Evolutionary conservation across 2,888 invertebrate species (phyloP), one percentile per base, ranked within the genome.

Genomic region (Dryomyza anilis): DNA sequence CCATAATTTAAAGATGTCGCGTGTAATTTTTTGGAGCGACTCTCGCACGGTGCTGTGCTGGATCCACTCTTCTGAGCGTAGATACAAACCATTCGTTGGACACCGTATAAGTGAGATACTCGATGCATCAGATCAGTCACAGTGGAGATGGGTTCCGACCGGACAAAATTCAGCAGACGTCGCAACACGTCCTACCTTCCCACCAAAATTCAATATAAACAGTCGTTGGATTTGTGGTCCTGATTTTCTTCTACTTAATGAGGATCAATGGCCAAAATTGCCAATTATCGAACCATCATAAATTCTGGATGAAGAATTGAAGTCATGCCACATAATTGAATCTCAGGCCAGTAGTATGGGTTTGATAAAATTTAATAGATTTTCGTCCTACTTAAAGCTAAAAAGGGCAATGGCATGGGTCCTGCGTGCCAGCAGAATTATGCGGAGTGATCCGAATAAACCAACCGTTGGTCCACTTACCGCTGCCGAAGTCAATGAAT

Each of bases 31-130:
- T 63, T 70, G 68, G 69, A 62, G 36, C 4, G 70, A 71, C 25
- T 66, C 64, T 10, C 58, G 50, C 33, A 66, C 67, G 1, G 33
- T 67, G 1, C 33, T 71, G 8, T 39, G 45, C 5, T 71, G 70
- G 70, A 64, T 69, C 6, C 19, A 63, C n/a, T 67, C 67, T 16
- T 12, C 63, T 0, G 30, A 66, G 14, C 52, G 69, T 27, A 68
- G 59, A n/a, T 72, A 55, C 33, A 72, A 71, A 64, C 65, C 71
- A 5, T 76, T 72, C 36, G 72, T 73, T 2, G 69, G 70, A 1
- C 68, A 72, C 57, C 61, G 73, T 10, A 67, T 76, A 10, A 70
- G 67, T 0, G 72, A 75, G 56, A 73, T 73, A 16, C 66, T 65
- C 3, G 39, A 63, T 2, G 29, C 50, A n/a, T 57, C 69, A 7